Evolutionary conservation across 1,140 invertebrate genomes (phyloP), one percentile per base, ranked within the genome.

Genomic region (Aphelinus certus): DNA sequence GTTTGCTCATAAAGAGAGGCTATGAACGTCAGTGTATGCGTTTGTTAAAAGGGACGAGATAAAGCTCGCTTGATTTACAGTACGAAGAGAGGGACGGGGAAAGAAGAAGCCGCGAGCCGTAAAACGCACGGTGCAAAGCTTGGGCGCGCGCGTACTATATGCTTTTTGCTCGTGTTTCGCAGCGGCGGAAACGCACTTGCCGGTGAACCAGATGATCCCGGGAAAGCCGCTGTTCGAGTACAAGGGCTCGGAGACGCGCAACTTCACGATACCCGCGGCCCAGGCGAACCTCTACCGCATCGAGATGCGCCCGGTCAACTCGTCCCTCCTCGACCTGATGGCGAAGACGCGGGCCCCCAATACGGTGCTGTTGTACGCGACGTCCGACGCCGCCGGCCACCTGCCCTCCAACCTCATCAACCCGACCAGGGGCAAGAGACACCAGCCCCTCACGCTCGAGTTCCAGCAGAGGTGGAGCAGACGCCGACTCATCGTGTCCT

Each of bases 211-310:
- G 57, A 79, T 88, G 61, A 83, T 87, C 60, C 82, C 86, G 57
- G 81, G 85, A 42, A 84, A 83, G 3, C 85, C 86, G 43, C 77
- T 88, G 49, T 87, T 87, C 76, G 80, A 79, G 67, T 87, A 88
- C 79, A 81, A 83, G 62, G 87, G 87, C 55, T 79, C 83, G 43
- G 87, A 87, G 62, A 84, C 86, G 7, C 80, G 82, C 56, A 88
- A 87, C 77, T 84, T 87, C 74, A 87, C 87, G 58, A 86, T 88
- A 73, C 79, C 84, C 81, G 47, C 79, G 61, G 82, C 85, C 45
- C 80, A 83, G 45, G 83, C 84, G 53, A 86, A 86, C n/a, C 80
- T 87, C n/a, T 88, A 88, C 78, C 84, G 84, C 79, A 86, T 88
- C 80, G 86, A 87, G 74, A 88, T 88, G 76, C 84, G 83, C 73